Base-by-base conservation (phyloP, 2,888 invertebrate genomes). In the Microchrysa polita region DNA sequence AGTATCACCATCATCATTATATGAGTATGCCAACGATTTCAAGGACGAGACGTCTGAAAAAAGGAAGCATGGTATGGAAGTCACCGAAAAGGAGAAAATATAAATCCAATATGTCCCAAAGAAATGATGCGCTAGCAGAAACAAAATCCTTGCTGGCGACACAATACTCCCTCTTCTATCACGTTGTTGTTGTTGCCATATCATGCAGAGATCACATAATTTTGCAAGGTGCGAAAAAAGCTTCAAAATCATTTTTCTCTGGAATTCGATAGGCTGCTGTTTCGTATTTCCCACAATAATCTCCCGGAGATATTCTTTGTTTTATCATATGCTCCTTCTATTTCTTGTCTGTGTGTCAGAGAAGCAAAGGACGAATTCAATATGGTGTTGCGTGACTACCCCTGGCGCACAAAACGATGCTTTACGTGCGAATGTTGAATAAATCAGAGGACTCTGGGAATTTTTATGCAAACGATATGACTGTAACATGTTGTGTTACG, bases 401-500 rank as follows among this genome's bases (percentile, higher is more conserved):
- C 52, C 1, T 52, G n/a, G 55, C 20, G 14, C 20, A 55, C 55
- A 55, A 55, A 55, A 20, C 18, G 55, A 55, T 55, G 55, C 18
- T 55, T 55, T 55, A 20, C 40, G 18, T 42, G 61, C 40, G 61
- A 63, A 63, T 63, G 40, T 40, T 63, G 61, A 63, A 63, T 63
- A 63, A 63, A 63, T 63, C 61, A 63, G 16, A 63, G 42, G 61
- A 40, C 40, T 63, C 16, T 9, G 42, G 18, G 40, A 42, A 63
- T 63, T 34, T 55, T 63, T 63, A 63, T 63, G 34, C 61, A 63
- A 63, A 63, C 61, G 61, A 63, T 63, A 63, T 63, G 61, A 40
- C 61, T 2, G 2, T 18, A 18, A 16, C 61, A 18, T 16, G 61
- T 42, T 60, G 10, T 2, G 10, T 63, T 63, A 1, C 10, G 12